These are phyloP conservation scores for Boleophthalmus pectinirostris DNA, from an alignment of 2,113 vertebrate species.

Conservation along the genomic window DNA sequence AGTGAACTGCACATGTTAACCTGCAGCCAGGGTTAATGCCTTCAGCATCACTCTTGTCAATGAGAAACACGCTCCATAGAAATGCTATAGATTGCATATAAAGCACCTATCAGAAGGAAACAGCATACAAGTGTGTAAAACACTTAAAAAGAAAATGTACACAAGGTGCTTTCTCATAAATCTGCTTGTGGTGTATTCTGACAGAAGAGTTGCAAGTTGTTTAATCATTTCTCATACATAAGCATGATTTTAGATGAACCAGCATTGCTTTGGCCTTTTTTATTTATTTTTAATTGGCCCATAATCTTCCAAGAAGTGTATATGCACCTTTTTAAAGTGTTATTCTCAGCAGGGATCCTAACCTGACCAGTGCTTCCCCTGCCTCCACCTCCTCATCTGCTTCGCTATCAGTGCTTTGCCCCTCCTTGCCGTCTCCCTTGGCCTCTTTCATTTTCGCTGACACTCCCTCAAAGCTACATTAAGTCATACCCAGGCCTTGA, in stretches of 20 bases:
- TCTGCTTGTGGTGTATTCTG: conserved; percentile 62
- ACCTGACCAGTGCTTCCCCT: conserved; percentile 41
- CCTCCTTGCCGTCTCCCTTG: conserved; percentile 29
- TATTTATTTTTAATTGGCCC: conserved; percentile 65
- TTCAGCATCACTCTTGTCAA: conserved; percentile 6
- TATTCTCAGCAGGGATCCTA: conserved; percentile 58
- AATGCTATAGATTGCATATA: conserved; percentile 3
- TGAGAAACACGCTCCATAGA: neutral
- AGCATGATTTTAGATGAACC: conserved; percentile 68
- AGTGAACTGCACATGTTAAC: conserved; percentile 22
- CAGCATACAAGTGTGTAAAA: conserved; percentile 15
- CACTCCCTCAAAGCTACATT: conserved; percentile 63
- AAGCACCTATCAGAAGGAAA: conserved; percentile 1
- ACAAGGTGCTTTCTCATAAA: conserved; percentile 56
- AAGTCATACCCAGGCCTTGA: conserved; percentile 67
- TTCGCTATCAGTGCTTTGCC: conserved; percentile 29
- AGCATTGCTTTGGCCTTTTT: conserved; percentile 54
- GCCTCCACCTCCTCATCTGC: conserved; percentile 17
- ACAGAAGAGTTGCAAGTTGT: conserved; percentile 54
- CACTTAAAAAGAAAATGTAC: conserved; percentile 48
- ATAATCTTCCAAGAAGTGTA: conserved; percentile 45
- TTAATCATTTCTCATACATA: conserved; percentile 56
- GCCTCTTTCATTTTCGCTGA: conserved; percentile 60
- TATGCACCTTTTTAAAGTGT: conserved; percentile 35
- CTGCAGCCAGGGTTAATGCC: conserved; percentile 23